phyloP scores from a whole-genome alignment of 2,113 vertebrate genomes.

The Poecile atricapillus region DNA sequence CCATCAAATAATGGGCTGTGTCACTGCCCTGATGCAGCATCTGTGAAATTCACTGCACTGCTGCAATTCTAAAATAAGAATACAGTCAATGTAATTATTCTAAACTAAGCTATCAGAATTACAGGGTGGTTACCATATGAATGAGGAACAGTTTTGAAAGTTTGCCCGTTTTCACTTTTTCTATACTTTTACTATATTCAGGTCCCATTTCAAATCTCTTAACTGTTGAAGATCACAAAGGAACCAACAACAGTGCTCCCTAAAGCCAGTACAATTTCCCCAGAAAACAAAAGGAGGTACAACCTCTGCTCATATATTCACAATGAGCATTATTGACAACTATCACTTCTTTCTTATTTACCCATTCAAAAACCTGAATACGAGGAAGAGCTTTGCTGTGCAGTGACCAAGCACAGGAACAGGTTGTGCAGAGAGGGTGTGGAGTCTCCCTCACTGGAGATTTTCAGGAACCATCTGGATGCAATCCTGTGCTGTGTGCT shows the following conservation, averaged over 20 bases:
- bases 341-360: not conserved
- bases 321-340: not conserved
- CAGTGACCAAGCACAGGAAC: not conserved
- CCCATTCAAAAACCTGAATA: too few species aligned
- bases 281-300: not conserved
- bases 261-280: not conserved
- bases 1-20: not conserved
- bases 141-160: not conserved
- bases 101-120: not conserved
- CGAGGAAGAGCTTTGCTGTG: not conserved
- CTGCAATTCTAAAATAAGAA: not conserved
- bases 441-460: too few species aligned
- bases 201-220: not conserved
- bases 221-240: not conserved
- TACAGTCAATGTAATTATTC: not conserved
- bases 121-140: not conserved
- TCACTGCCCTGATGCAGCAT: not conserved
- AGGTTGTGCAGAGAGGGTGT: not conserved
- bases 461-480: not conserved
- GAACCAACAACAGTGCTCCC: not conserved
- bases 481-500: not conserved
- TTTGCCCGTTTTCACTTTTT: not conserved
- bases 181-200: not conserved
- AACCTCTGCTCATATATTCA: not conserved
- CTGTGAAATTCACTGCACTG: not conserved